These are phyloP conservation scores for Drosophila seguyi DNA, from an alignment of 1,140 invertebrate species.

Conservation along the genomic window DNA sequence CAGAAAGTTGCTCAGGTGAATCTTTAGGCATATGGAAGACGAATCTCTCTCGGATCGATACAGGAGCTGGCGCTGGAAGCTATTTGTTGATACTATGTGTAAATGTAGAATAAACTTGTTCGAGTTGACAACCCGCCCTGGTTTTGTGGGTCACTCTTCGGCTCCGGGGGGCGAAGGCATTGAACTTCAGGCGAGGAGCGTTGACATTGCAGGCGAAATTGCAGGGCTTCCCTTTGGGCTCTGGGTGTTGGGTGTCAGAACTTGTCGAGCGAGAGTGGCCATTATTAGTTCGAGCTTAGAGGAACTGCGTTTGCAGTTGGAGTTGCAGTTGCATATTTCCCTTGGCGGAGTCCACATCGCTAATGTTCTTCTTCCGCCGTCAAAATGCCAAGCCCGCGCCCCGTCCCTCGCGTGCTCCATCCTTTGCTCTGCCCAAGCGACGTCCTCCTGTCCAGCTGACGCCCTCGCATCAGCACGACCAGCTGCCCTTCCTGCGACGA, in stretches of 20 bases:
- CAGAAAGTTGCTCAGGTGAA: conserved; percentile 67
- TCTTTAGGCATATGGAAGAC: conserved; percentile 38
- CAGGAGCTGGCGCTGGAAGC: conserved; percentile 46
- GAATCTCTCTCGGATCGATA: conserved; percentile 23
- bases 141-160: conserved; percentile 48
- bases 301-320: conserved; percentile 25
- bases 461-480: conserved; percentile 76
- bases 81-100: conserved; percentile 49
- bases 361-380: conserved; percentile 76
- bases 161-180: conserved; percentile 50
- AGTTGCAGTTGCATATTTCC: conserved; percentile 50
- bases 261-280: conserved; percentile 28
- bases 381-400: conserved; percentile 55
- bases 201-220: conserved; percentile 64
- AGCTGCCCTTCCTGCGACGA: conserved; percentile 75
- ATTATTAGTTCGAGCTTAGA: conserved; percentile 54
- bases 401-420: conserved; percentile 67
- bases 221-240: conserved; percentile 60
- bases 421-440: conserved; percentile 68
- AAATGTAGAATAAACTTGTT: conserved; percentile 39
- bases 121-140: conserved; percentile 1
- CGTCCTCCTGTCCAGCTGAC: conserved; percentile 56
- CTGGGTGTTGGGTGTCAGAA: conserved; percentile 61
- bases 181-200: conserved; percentile 67
- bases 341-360: conserved; percentile 47